phyloP scores from a whole-genome alignment of 2,113 vertebrate species.

The Podocnemis expansa region DNA sequence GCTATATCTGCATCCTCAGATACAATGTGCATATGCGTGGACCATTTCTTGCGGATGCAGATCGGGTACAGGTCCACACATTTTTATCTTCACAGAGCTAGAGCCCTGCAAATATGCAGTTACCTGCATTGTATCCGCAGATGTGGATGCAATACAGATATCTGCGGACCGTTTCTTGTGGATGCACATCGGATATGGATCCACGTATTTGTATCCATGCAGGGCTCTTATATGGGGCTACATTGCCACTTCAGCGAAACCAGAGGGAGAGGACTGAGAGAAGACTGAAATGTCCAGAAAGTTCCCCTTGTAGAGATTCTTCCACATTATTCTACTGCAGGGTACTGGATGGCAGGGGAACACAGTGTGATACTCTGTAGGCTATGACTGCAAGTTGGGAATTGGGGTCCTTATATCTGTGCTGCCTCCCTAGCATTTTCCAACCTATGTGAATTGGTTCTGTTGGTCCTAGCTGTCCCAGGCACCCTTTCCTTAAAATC shows the following conservation, averaged over 20 bases:
- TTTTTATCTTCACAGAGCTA: no score
- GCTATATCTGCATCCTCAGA: no score
- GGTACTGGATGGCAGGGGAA: background rate
- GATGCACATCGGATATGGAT: no score
- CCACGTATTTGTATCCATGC: no score
- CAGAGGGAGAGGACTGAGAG: background rate
- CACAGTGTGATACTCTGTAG: rapidly evolving
- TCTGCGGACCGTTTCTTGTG: no score
- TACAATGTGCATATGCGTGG: no score
- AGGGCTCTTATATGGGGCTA: background rate
- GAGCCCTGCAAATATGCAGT: no score
- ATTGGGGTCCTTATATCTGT: background rate
- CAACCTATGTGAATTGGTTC: background rate
- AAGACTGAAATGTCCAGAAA: background rate
- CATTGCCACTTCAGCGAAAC: background rate
- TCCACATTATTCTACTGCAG: background rate
- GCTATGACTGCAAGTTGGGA: background rate
- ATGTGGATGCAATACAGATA: no score
- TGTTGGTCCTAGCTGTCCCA: rapidly evolving
- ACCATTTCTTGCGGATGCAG: no score
- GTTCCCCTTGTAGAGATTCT: background rate
- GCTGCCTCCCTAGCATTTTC: background rate
- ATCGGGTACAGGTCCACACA: no score
- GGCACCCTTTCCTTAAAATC: background rate
- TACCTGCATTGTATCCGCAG: no score